Conservation (phyloP, 2,113 vertebrate species). For the Corvus moneduloides region DNA sequence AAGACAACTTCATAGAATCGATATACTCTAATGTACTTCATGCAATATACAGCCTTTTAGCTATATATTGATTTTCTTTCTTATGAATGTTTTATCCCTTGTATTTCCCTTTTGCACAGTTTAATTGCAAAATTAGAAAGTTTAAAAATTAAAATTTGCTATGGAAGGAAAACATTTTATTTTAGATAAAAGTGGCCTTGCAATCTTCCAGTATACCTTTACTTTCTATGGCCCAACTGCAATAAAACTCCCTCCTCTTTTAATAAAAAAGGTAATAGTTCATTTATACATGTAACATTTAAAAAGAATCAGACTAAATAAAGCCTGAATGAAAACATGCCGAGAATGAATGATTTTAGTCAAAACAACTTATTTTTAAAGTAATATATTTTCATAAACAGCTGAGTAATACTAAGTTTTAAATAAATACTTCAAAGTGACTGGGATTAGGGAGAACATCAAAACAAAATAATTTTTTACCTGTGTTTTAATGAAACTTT, state of each 20-base stretch:
- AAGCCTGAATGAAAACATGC: neutral
- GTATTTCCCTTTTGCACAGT: neutral
- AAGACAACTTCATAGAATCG: neutral
- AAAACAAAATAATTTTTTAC: neutral
- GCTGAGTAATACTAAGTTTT: neutral
- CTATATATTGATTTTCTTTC: conserved; percentile 13
- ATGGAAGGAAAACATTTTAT: neutral
- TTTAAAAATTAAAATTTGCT: neutral
- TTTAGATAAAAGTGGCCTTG: neutral
- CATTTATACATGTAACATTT: neutral
- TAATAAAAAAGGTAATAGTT: neutral
- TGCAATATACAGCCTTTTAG: neutral
- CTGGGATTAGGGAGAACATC: neutral
- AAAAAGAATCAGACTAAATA: neutral
- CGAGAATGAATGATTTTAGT: neutral
- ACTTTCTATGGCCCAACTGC: neutral
- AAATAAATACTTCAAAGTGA: neutral
- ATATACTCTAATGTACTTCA: neutral
- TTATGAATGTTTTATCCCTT: neutral
- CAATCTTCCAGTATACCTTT: neutral
- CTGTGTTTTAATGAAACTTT: neutral
- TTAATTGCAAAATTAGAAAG: conserved; percentile 1
- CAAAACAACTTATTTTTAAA: neutral
- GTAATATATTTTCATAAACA: neutral
- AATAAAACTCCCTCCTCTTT: neutral